Conservation (phyloP, 2,888 invertebrate species). For the Schizotus pectinicornis region DNA sequence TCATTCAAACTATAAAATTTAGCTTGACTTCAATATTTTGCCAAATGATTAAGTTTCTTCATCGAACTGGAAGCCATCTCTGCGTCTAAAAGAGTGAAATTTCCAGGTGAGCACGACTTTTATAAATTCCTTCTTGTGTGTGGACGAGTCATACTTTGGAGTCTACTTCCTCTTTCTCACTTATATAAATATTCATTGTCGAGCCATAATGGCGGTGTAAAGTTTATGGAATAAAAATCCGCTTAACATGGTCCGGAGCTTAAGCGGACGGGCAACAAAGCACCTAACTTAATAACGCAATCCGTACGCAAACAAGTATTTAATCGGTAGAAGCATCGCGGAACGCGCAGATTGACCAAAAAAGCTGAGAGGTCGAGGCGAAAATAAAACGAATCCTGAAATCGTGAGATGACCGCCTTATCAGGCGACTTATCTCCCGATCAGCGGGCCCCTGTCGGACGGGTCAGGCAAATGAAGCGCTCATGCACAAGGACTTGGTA, state of each 20-base stretch:
- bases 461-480: constrained; percentile 37
- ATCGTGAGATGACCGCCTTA: constrained; percentile 46
- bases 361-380: constrained; percentile 32
- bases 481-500: constrained; percentile 31
- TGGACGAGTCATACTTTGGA: too few species aligned
- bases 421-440: constrained; percentile 42
- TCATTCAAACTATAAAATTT: too few species aligned
- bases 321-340: constrained; percentile 38
- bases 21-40: too few species aligned
- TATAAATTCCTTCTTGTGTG: too few species aligned
- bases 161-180: too few species aligned
- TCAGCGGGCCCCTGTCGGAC: constrained; percentile 33
- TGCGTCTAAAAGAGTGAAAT: too few species aligned
- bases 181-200: too few species aligned
- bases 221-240: too few species aligned
- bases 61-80: too few species aligned
- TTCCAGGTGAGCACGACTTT: too few species aligned
- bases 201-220: too few species aligned
- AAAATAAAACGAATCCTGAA: constrained; percentile 39
- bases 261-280: constrained; percentile 12
- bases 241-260: constrained; percentile 5
- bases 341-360: constrained; percentile 30
- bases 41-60: too few species aligned
- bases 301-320: constrained; percentile 33
- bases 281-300: constrained; percentile 13